Evolutionary conservation across 1,140 invertebrate species (phyloP).

Genomic region (Drosophila repleta): DNA sequence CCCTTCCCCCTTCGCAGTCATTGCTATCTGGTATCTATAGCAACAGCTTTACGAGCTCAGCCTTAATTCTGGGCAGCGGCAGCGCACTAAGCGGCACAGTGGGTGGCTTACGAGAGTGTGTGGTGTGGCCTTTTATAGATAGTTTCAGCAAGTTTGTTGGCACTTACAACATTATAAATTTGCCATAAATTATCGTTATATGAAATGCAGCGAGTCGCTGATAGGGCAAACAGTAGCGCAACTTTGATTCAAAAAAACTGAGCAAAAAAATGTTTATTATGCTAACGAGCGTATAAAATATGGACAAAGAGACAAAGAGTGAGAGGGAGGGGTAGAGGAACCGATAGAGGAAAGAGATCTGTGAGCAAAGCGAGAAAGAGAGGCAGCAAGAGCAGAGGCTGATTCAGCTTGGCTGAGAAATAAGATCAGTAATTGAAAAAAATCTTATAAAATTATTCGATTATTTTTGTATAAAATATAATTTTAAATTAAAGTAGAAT

Average conservation of each 20-base stretch:
- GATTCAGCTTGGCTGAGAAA: no score
- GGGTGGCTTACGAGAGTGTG: conserved; percentile 29
- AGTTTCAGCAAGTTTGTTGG: conserved; percentile 79
- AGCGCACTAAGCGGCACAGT: conserved; percentile 36
- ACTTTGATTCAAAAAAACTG: conserved; percentile 45
- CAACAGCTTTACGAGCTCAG: conserved; percentile 66
- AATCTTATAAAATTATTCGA: no score
- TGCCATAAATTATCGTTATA: conserved; percentile 75
- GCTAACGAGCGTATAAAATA: conserved; percentile 7
- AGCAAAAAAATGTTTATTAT: conserved; percentile 3
- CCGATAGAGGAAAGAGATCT: no score
- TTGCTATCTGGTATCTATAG: conserved; percentile 52
- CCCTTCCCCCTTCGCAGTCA: background rate
- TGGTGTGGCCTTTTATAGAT: conserved; percentile 62
- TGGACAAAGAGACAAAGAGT: background rate
- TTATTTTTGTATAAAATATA: no score
- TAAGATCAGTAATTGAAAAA: no score
- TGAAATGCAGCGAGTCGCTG: conserved; percentile 52
- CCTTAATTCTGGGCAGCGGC: conserved; percentile 29
- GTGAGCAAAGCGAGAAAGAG: no score
- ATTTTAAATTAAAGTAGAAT: no score
- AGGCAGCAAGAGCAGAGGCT: no score
- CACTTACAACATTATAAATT: conserved; percentile 79
- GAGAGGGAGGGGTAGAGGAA: no score
- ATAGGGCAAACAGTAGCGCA: conserved; percentile 29